Conservation (phyloP, 2,888 invertebrate species). For the Lomographa bimaculata region DNA sequence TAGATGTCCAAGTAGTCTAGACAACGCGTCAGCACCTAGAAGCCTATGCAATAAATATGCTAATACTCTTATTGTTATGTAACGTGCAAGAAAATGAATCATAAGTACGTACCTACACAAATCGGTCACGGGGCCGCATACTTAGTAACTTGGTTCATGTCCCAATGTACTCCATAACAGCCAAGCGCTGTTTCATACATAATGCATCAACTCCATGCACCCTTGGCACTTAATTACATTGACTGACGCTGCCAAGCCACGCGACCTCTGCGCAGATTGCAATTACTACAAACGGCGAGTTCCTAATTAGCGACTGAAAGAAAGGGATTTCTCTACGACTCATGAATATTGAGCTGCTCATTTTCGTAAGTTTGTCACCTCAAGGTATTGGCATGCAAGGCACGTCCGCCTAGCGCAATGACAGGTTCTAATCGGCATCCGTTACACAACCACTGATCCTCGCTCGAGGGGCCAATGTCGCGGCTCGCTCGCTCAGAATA, state of each 20-base stretch:
- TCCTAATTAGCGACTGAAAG: slow-evolving; percentile 28
- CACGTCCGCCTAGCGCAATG: slow-evolving; percentile 72
- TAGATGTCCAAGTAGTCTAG: slow-evolving; percentile 6
- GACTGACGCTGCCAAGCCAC: slow-evolving; percentile 25
- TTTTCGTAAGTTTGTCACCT: slow-evolving; percentile 59
- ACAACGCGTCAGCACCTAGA: slow-evolving; percentile 10
- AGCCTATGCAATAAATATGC: slow-evolving; percentile 19
- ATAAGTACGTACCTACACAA: slow-evolving; percentile 33
- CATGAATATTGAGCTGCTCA: slow-evolving; percentile 70
- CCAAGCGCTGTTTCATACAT: slow-evolving; percentile 49
- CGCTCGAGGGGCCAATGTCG: slow-evolving; percentile 75
- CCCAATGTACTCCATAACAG: slow-evolving; percentile 48
- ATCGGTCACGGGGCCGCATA: slow-evolving; percentile 40
- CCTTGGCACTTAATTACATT: slow-evolving; percentile 25
- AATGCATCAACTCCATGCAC: slow-evolving; percentile 44
- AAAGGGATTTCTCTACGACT: slow-evolving; percentile 54
- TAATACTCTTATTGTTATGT: slow-evolving; percentile 21
- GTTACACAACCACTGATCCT: slow-evolving; percentile 71
- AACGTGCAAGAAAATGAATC: slow-evolving; percentile 28
- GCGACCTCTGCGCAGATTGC: slow-evolving; percentile 15
- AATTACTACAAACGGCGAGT: slow-evolving; percentile 26
- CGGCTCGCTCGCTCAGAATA: slow-evolving; percentile 65
- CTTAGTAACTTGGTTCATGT: slow-evolving; percentile 45
- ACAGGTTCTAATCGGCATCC: slow-evolving; percentile 70
- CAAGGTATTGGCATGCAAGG: slow-evolving; percentile 41